Evolutionary conservation across 2,888 invertebrate genomes (phyloP).

Genomic region (Arctia plantaginis): DNA sequence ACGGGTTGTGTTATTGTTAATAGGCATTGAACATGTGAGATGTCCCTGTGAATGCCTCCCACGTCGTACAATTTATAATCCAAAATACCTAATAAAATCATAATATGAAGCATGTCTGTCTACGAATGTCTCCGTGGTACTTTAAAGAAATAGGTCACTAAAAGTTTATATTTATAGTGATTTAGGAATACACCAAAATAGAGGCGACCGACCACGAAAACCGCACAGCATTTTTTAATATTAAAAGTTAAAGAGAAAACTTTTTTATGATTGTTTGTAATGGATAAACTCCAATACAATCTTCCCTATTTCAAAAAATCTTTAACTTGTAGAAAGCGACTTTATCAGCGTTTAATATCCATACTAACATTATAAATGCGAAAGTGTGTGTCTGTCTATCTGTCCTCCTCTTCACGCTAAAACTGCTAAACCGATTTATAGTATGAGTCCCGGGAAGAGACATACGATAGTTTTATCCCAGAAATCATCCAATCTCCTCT

Average conservation of each 20-base stretch:
- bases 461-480: no score
- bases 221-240: slow-evolving; percentile 14
- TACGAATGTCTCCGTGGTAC: slow-evolving; percentile 18
- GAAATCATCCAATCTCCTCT: no score
- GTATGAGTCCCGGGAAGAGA: no score
- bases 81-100: neutral
- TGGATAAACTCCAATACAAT: no score
- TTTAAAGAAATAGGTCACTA: slow-evolving; percentile 46
- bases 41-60: slow-evolving; percentile 35
- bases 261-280: neutral
- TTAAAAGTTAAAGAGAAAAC: neutral
- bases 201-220: slow-evolving; percentile 21
- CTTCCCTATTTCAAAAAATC: no score
- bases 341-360: neutral
- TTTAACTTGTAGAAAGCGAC: neutral
- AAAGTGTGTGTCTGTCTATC: no score
- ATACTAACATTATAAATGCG: no score
- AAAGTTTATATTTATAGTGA: slow-evolving; percentile 40
- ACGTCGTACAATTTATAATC: slow-evolving; percentile 26
- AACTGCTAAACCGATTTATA: no score
- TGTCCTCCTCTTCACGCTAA: no score
- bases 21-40: slow-evolving; percentile 11
- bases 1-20: neutral
- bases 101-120: neutral
- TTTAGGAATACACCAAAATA: slow-evolving; percentile 40